Percentiles rank a stretch among this genome's conserved stretches.
phyloP scores from a whole-genome alignment of 2,888 invertebrate species.

The Cheilosia scutellata region DNA sequence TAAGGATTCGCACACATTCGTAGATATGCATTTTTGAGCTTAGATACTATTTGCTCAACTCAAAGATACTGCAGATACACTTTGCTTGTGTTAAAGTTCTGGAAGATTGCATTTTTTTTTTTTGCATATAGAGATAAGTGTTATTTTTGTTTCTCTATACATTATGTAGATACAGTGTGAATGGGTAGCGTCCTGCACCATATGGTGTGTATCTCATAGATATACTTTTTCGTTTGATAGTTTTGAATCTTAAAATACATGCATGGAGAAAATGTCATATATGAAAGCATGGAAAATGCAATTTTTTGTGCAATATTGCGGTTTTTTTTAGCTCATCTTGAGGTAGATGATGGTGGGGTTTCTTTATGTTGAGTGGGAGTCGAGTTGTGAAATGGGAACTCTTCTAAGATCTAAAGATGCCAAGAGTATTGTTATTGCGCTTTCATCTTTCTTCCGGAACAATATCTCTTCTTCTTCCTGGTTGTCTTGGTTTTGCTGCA shows the following conservation, averaged over 20 bases:
- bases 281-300: conserved; percentile 25
- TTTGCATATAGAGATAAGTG: conserved; percentile 12
- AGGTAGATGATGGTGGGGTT: not conserved
- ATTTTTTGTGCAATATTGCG: conserved; percentile 25
- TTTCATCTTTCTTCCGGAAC: conserved; percentile 57
- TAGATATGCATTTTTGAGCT: conserved; percentile 61
- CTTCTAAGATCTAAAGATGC: conserved; percentile 45
- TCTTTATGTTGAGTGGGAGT: conserved; percentile 18
- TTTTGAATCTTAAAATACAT: conserved; percentile 20
- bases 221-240: not conserved
- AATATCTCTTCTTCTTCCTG: conserved; percentile 6
- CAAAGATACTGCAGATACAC: conserved; percentile 44
- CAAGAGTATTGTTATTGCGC: conserved; percentile 55
- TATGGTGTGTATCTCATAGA: conserved; percentile 58
- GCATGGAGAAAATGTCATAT: conserved; percentile 46
- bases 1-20: conserved; percentile 56
- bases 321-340: not conserved
- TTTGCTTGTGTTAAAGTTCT: conserved; percentile 2
- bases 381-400: not conserved
- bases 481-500: conserved; percentile 24
- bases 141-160: not conserved
- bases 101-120: conserved; percentile 58
- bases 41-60: conserved; percentile 49
- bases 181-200: conserved; percentile 43
- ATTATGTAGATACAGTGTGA: conserved; percentile 12